phyloP scores from a whole-genome alignment of 2,113 vertebrate species.

The Barnardius zonarius region DNA sequence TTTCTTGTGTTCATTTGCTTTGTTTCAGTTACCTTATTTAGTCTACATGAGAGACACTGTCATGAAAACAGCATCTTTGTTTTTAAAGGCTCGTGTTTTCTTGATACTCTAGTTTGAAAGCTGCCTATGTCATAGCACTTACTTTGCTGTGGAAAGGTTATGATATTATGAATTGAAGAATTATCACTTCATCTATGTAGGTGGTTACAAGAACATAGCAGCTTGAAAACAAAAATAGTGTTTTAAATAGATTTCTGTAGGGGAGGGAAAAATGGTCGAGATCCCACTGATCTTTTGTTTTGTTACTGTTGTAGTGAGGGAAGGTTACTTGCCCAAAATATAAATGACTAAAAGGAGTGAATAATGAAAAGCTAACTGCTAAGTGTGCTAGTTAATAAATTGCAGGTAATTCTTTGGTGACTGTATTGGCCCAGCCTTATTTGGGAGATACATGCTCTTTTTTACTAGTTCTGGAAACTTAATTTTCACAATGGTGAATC shows the following conservation, averaged over 20 bases:
- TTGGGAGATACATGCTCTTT: not conserved
- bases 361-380: not conserved
- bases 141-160: not conserved
- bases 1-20: not conserved
- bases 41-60: not conserved
- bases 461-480: not conserved
- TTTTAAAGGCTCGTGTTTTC: not conserved
- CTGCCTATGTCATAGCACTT: not conserved
- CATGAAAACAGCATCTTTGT: not conserved
- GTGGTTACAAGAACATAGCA: not conserved
- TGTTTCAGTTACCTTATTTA: not conserved
- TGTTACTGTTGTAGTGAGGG: not conserved
- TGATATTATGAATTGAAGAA: not conserved
- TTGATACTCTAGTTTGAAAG: not conserved
- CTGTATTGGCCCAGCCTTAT: not conserved
- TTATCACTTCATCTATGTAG: not conserved
- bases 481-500: not conserved
- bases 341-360: not conserved
- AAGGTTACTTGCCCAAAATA: not conserved
- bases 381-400: not conserved
- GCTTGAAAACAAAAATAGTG: not conserved
- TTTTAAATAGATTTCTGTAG: not conserved
- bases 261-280: not conserved
- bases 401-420: not conserved
- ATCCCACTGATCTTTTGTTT: not conserved